phyloP scores from a whole-genome alignment of 1,140 invertebrate genomes.

The Stegodyphus dumicola region DNA sequence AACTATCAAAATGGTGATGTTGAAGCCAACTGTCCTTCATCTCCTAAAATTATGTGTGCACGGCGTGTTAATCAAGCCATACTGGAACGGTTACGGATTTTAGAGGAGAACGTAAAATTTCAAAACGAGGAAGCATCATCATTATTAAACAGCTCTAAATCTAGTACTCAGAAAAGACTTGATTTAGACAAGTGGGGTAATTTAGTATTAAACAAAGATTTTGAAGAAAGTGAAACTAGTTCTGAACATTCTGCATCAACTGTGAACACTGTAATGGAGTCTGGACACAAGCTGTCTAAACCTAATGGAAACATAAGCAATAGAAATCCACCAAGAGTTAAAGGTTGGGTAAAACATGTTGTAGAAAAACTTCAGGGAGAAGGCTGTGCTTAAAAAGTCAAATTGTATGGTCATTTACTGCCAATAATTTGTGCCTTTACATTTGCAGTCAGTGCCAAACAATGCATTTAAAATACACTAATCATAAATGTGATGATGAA shows the following conservation, averaged over 20 bases:
- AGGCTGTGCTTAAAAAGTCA: constrained; percentile 17
- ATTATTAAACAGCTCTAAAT: constrained; percentile 63
- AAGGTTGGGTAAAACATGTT: constrained; percentile 72
- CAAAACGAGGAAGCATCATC: constrained; percentile 57
- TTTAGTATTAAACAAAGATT: constrained; percentile 62
- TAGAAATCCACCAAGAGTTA: constrained; percentile 60
- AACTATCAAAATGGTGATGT: constrained; percentile 65
- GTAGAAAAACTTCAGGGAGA: constrained; percentile 70
- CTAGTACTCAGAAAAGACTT: constrained; percentile 65
- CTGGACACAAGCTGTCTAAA: constrained; percentile 54
- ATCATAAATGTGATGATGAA: constrained; percentile 24
- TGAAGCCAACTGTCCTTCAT: constrained; percentile 63
- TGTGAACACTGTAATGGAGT: constrained; percentile 69
- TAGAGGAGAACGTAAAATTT: constrained; percentile 64
- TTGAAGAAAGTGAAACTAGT: constrained; percentile 69
- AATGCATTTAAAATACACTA: constrained; percentile 20
- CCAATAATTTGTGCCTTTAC: constrained; percentile 49
- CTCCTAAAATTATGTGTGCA: constrained; percentile 53
- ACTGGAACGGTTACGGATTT: constrained; percentile 64
- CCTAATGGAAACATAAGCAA: constrained; percentile 58
- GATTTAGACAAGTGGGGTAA: constrained; percentile 65
- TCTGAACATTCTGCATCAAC: constrained; percentile 70
- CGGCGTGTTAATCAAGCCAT: constrained; percentile 61
- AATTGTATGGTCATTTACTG: background rate
- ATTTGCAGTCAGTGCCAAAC: constrained; percentile 41